Percentiles rank a stretch among this genome's conserved stretches.
These are phyloP conservation scores for Aethes cnicana DNA, from an alignment of 2,888 invertebrate genomes.

Conservation along the genomic window DNA sequence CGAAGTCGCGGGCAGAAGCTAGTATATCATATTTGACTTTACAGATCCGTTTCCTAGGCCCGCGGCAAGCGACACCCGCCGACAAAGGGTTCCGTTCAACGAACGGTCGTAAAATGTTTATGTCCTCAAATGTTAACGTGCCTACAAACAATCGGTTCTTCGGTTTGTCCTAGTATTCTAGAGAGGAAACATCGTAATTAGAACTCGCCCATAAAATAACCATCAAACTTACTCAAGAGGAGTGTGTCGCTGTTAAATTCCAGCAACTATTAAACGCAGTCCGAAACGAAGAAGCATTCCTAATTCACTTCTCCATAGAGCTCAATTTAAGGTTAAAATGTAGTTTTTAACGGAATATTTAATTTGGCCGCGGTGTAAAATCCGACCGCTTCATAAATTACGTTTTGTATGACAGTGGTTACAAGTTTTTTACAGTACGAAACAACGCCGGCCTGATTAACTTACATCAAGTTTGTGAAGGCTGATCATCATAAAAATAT, in stretches of 20 bases:
- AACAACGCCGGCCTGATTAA: slow-evolving; percentile 59
- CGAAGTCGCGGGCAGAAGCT: no score
- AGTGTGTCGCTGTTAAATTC: slow-evolving; percentile 59
- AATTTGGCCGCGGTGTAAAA: slow-evolving; percentile 45
- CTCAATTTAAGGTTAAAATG: slow-evolving; percentile 32
- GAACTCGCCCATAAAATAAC: slow-evolving; percentile 76
- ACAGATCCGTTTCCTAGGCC: background rate
- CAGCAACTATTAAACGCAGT: slow-evolving; percentile 35
- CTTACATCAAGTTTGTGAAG: slow-evolving; percentile 35
- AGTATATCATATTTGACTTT: no score
- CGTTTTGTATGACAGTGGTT: slow-evolving; percentile 74
- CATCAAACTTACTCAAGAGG: slow-evolving; percentile 73
- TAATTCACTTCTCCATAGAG: slow-evolving; percentile 37
- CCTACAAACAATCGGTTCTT: slow-evolving; percentile 41
- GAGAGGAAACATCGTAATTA: slow-evolving; percentile 77
- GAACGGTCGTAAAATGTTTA: slow-evolving; percentile 26
- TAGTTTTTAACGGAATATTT: slow-evolving; percentile 26
- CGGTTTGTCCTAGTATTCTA: slow-evolving; percentile 61
- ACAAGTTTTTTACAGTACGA: slow-evolving; percentile 64
- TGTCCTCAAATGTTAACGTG: slow-evolving; percentile 20
- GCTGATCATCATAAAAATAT: slow-evolving; percentile 21
- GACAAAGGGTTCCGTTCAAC: slow-evolving; percentile 31
- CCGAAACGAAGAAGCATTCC: slow-evolving; percentile 15
- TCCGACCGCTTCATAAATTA: slow-evolving; percentile 70
- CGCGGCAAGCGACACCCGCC: slow-evolving; percentile 1